Conservation (phyloP, 2,797 vertebrate genomes). For the Megaceryle alcyon region DNA sequence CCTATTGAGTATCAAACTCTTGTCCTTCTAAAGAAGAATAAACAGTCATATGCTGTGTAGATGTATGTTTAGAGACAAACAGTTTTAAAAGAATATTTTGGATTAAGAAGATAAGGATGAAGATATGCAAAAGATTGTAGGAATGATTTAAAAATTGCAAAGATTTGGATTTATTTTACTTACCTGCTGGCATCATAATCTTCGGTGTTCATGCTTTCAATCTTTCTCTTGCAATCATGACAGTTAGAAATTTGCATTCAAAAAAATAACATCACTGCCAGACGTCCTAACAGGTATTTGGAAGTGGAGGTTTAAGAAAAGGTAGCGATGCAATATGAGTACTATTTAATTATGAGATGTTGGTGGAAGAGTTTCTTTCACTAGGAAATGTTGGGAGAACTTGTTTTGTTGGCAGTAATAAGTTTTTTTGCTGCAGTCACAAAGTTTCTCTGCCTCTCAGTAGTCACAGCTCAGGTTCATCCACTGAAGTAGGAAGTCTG, state of each 20-base stretch:
- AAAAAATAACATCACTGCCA: neutral
- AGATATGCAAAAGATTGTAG: neutral
- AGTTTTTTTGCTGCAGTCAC: neutral
- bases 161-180: neutral
- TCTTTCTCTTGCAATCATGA: neutral
- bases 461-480: neutral
- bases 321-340: neutral
- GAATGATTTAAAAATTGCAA: neutral
- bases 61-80: neutral
- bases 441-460: neutral
- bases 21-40: neutral
- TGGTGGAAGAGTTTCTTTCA: neutral
- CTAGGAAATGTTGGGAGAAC: neutral
- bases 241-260: neutral
- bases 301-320: neutral
- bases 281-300: neutral
- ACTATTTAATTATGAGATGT: neutral
- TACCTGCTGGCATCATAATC: neutral
- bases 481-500: neutral
- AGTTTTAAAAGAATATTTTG: neutral
- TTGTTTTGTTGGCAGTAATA: neutral
- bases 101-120: neutral
- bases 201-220: neutral
- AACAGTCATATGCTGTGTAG: neutral
- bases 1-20: neutral